phyloP scores from a whole-genome alignment of 2,113 vertebrate species.

The Todiramphus saurophagus region DNA sequence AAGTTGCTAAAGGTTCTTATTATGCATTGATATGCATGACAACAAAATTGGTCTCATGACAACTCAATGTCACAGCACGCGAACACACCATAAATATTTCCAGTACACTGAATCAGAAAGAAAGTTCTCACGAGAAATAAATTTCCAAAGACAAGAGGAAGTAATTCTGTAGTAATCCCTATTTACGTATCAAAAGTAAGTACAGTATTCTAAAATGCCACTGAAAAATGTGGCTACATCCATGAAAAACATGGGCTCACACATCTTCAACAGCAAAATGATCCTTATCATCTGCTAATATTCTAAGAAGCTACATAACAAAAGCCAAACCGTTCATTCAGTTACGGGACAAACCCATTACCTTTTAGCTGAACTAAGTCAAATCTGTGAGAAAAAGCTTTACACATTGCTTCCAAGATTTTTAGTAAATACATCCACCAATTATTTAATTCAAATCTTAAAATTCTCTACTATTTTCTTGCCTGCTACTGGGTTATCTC shows the following conservation, averaged over 20 bases:
- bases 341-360: not conserved
- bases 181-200: not conserved
- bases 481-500: not conserved
- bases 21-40: not conserved
- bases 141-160: not conserved
- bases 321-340: not conserved
- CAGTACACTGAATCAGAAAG: not conserved
- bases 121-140: not conserved
- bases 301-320: not conserved
- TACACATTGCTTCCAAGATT: not conserved
- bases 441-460: not conserved
- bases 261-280: not conserved
- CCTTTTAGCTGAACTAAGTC: not conserved
- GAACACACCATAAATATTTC: not conserved
- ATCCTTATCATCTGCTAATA: not conserved
- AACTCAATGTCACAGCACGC: not conserved
- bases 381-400: not conserved
- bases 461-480: not conserved
- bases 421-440: not conserved
- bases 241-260: accelerated
- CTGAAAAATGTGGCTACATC: not conserved
- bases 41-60: not conserved
- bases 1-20: not conserved
- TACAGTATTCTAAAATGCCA: not conserved
- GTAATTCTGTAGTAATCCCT: not conserved